Conservation (phyloP, 2,797 vertebrate species). For the Clarias pachynema region DNA sequence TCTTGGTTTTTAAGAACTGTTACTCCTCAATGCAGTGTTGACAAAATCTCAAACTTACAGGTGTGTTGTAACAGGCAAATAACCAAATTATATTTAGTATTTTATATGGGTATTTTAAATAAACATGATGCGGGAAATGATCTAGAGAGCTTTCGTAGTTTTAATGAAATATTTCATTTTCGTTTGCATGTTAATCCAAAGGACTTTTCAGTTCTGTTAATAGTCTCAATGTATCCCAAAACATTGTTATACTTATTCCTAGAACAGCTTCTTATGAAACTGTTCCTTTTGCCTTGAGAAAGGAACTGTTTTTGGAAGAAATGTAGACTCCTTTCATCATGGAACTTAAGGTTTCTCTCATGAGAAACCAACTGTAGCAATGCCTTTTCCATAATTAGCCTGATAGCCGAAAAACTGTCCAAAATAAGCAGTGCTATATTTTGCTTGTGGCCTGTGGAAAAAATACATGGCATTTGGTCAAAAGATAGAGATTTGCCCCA, state of each 20-base stretch:
- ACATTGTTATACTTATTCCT: neutral
- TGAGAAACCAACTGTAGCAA: constrained; percentile 69
- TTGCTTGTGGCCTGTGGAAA: constrained; percentile 19
- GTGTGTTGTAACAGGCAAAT: neutral
- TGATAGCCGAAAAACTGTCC: constrained; percentile 58
- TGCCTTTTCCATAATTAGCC: constrained; percentile 66
- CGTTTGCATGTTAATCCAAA: neutral
- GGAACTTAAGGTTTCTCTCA: constrained; percentile 70
- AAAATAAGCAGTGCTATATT: constrained; percentile 50
- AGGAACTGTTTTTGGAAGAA: neutral
- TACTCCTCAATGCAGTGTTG: too few species aligned
- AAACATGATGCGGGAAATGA: neutral
- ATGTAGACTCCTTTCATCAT: constrained; percentile 32
- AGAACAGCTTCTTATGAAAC: neutral
- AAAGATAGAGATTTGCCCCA: constrained; percentile 35
- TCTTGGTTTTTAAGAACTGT: neutral
- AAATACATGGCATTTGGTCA: constrained; percentile 23
- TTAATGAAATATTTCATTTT: neutral
- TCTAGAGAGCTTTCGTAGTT: neutral
- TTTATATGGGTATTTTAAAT: neutral
- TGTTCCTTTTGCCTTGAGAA: neutral
- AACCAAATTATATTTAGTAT: too few species aligned
- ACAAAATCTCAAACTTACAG: too few species aligned
- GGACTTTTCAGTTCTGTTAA: neutral
- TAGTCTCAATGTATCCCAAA: neutral